phyloP scores from a whole-genome alignment of 1,140 invertebrate species.

The Hylaeus anthracinus region DNA sequence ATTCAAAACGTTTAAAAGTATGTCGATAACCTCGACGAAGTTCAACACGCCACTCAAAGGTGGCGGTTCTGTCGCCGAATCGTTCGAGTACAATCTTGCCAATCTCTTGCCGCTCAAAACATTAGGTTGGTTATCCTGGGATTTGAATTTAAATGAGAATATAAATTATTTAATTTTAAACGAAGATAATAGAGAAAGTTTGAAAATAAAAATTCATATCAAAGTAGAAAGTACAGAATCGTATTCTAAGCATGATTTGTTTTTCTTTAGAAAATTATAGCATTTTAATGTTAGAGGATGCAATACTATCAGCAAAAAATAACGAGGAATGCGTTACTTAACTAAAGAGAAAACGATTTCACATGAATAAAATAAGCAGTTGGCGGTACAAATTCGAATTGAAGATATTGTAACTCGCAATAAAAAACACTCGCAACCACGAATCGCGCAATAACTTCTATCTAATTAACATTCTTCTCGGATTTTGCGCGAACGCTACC shows the following conservation, averaged over 20 bases:
- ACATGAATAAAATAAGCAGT: not conserved
- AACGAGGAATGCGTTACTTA: not conserved
- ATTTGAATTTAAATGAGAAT: not conserved
- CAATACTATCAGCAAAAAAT: not conserved
- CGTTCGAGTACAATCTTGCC: not conserved
- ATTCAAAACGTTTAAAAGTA: conserved; percentile 38
- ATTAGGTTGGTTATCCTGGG: not conserved
- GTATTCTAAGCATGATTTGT: not conserved
- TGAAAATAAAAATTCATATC: not conserved
- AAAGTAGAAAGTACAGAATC: no score
- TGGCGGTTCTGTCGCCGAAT: not conserved
- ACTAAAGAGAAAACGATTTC: not conserved
- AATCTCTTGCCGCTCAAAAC: not conserved
- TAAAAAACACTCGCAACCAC: not conserved
- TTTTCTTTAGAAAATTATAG: no score
- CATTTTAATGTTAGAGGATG: not conserved
- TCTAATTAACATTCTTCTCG: conserved; percentile 32
- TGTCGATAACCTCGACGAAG: not conserved
- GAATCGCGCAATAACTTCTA: conserved; percentile 11
- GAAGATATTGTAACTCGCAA: not conserved
- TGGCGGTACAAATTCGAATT: not conserved
- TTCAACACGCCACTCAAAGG: conserved; percentile 3
- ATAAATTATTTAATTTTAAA: not conserved
- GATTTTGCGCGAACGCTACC: conserved; percentile 6
- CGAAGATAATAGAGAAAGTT: not conserved